Evolutionary conservation across 92 coral and sea anemone species (phyloP).

Genomic region (Palythoa grandis): DNA sequence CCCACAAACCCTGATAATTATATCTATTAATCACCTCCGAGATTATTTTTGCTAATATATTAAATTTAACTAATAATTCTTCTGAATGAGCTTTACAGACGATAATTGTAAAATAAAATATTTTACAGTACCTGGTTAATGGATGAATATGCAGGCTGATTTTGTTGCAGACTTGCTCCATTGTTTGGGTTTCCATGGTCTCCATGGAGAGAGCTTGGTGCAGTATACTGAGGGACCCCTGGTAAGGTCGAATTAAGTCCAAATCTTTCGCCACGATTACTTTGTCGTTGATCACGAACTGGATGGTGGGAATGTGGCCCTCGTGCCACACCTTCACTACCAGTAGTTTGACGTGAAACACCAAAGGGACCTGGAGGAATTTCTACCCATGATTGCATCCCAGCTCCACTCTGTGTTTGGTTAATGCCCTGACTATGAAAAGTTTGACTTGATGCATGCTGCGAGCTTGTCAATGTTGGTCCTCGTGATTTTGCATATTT

Average conservation of each 20-base stretch:
- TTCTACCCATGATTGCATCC: conserved; percentile 1
- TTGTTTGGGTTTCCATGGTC: neutral
- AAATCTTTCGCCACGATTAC: neutral
- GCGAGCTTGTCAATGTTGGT: conserved; percentile 15
- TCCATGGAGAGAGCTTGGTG: neutral
- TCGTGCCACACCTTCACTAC: neutral
- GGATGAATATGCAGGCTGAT: neutral
- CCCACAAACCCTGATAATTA: too few species aligned
- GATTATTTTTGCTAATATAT: too few species aligned
- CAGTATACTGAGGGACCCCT: conserved; percentile 18
- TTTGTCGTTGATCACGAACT: neutral
- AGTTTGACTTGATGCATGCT: conserved; percentile 34
- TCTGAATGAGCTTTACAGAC: neutral
- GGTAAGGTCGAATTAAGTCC: conserved; percentile 1
- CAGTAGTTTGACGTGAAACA: neutral
- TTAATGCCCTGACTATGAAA: conserved; percentile 3
- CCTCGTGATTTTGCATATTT: conserved; percentile 61
- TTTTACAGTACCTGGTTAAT: conserved; percentile 8
- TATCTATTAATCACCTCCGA: too few species aligned
- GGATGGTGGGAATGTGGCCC: neutral
- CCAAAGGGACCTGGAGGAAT: conserved; percentile 42
- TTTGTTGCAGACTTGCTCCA: neutral
- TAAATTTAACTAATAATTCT: too few species aligned
- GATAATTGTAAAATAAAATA: neutral
- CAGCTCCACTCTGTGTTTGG: neutral